A percentile compares a stretch with the other conserved stretches of the same genome.
Evolutionary conservation across 2,113 vertebrate genomes (phyloP).

Genomic region (Eolophus roseicapilla): DNA sequence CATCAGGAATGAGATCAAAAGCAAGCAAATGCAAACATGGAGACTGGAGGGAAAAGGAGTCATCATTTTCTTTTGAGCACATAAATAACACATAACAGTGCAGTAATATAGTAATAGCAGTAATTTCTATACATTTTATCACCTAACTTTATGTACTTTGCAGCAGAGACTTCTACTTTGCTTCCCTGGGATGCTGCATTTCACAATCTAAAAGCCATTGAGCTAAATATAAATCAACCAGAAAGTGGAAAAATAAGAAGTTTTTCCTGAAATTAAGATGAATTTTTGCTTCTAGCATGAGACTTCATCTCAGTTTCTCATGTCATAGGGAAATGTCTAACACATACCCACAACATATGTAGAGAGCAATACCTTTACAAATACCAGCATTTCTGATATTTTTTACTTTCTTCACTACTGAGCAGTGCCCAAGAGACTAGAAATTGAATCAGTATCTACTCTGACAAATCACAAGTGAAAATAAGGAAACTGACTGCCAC

Average conservation of each 20-base stretch:
- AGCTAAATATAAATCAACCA: background rate
- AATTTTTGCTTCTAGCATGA: background rate
- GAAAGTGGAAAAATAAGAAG: background rate
- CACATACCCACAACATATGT: background rate
- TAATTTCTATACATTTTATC: background rate
- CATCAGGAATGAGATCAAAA: conserved; percentile 3
- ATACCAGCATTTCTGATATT: background rate
- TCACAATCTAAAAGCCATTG: background rate
- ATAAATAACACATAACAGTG: background rate
- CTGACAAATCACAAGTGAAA: background rate
- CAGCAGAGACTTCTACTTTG: background rate
- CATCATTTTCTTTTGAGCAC: background rate
- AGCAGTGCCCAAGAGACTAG: background rate
- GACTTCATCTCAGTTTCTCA: background rate
- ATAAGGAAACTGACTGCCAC: background rate
- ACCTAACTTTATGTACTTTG: background rate
- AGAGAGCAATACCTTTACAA: background rate
- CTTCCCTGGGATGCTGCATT: background rate
- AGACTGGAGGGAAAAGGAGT: conserved; percentile 5
- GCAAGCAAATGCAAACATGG: conserved; percentile 14
- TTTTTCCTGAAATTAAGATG: background rate
- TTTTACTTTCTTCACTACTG: background rate
- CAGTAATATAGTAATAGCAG: background rate
- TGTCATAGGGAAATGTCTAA: background rate
- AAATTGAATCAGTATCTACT: background rate